Evolutionary conservation across 2,888 invertebrate genomes (phyloP).

Genomic region (Brenthis ino): DNA sequence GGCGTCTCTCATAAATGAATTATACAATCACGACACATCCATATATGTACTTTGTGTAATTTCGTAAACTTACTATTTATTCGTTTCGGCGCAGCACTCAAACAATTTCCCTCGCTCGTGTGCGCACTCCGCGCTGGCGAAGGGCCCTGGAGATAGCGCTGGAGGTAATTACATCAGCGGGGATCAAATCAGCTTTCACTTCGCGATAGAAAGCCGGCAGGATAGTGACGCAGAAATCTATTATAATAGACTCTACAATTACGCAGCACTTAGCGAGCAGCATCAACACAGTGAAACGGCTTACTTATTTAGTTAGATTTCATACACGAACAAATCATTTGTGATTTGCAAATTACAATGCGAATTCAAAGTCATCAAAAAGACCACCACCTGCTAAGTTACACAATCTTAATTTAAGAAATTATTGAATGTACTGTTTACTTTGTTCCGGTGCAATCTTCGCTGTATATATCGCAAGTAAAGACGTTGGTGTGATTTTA

Average conservation of each 20-base stretch:
- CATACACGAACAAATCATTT: too few relatives aligned
- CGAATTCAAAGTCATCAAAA: background rate
- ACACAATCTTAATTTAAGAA: background rate
- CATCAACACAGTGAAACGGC: background rate
- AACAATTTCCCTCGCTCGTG: background rate
- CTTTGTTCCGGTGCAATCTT: too few relatives aligned
- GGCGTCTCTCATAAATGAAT: too few relatives aligned
- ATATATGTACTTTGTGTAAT: background rate
- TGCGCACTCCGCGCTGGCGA: background rate
- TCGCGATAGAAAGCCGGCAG: conserved; percentile 18
- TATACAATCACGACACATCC: background rate
- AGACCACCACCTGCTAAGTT: background rate
- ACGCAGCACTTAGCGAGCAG: background rate
- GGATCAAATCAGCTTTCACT: conserved; percentile 28
- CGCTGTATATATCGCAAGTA: background rate
- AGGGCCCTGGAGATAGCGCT: conserved; percentile 10
- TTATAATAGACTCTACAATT: conserved; percentile 4
- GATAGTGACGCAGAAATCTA: background rate
- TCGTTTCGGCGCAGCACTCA: background rate
- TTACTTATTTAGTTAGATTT: too few relatives aligned
- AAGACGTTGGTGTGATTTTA: background rate
- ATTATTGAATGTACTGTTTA: background rate
- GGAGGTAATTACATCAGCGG: conserved; percentile 16
- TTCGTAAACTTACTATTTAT: background rate
- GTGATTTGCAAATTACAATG: too few relatives aligned